These are phyloP conservation scores for Oscarella lobularis DNA, from an alignment of 37 sponge, comb jelly and placozoan species.

Conservation along the genomic window DNA sequence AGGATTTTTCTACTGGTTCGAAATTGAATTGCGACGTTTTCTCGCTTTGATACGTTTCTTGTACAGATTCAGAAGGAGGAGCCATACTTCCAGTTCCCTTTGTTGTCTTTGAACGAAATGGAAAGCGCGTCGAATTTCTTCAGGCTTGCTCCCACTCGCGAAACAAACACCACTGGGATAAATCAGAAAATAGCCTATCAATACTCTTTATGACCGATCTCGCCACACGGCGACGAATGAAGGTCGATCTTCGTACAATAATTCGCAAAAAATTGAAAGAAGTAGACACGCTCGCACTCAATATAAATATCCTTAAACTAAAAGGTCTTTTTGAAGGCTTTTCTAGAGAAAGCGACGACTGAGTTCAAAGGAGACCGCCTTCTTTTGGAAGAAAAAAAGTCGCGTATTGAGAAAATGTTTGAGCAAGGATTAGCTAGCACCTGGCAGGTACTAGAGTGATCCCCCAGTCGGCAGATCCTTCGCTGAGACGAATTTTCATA, in stretches of 20 bases:
- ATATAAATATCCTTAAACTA: too few relatives aligned
- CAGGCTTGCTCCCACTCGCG: neutral
- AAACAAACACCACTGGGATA: neutral
- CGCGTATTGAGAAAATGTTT: too few relatives aligned
- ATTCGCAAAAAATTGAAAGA: neutral
- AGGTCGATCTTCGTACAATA: neutral
- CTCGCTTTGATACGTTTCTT: neutral
- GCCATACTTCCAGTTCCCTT: neutral
- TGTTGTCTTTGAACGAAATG: neutral
- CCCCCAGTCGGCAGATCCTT: too few relatives aligned
- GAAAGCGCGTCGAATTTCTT: neutral
- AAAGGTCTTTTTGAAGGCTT: too few relatives aligned
- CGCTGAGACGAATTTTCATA: too few relatives aligned
- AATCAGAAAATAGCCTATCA: neutral
- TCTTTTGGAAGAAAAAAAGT: too few relatives aligned
- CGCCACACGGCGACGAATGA: neutral
- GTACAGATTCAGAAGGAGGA: neutral
- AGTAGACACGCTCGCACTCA: too few relatives aligned
- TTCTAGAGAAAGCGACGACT: conserved; percentile 1
- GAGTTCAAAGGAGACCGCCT: too few relatives aligned
- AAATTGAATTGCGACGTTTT: too few relatives aligned
- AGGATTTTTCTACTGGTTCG: too few relatives aligned
- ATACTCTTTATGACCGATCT: neutral
- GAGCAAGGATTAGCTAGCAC: too few relatives aligned
- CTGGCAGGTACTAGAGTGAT: too few relatives aligned